Evolutionary conservation across 2,888 invertebrate genomes (phyloP), one percentile per base, ranked within the genome.

Genomic region (Proisotoma minuta): DNA sequence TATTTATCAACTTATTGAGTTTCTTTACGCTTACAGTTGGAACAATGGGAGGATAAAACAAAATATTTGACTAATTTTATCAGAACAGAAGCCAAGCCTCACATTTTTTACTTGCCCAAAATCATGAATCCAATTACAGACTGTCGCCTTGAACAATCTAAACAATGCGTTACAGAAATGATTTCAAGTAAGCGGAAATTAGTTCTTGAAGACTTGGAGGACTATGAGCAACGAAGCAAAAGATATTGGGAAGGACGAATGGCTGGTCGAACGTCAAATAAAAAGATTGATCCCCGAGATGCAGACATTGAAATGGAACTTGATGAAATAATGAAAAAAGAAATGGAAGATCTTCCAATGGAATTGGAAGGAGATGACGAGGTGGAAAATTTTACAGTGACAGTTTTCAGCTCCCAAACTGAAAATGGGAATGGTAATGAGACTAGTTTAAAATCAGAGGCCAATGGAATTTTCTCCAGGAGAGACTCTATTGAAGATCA

Each of bases 61-160:
- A 84, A 84, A 73, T 84, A 85, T 57, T 82, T 94, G 56, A 83
- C 84, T 23, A 85, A 89, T 77, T 94, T 89, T 76, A 93, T 98
- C 73, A 83, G 87, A 75, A 96, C 96, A 0, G 89, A 88, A 77
- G 80, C 89, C 0, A 88, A 88, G 75, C 97, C 97, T 1, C 84
- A 86, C 64, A 82, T 98, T 62, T 94, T 89, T 80, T 98, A 88
- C 82, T 78, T 89, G 74, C 97, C 97, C 0, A 88, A 89, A 76
- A 84, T 84, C 70, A 85, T 89, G 79, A 84, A 85, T 51, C 83
- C 85, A 2, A 84, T 84, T 66, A 85, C 86, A 3, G 83, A 84
- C 67, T 85, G 86, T 69, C 82, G 87, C 63, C 78, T 89, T 54
- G 81, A 80, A 22, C 82, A 84, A 27, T 86, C 85, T 73, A 84